phyloP scores from a whole-genome alignment of 2,888 invertebrate species.

The Hartigia nigra region DNA sequence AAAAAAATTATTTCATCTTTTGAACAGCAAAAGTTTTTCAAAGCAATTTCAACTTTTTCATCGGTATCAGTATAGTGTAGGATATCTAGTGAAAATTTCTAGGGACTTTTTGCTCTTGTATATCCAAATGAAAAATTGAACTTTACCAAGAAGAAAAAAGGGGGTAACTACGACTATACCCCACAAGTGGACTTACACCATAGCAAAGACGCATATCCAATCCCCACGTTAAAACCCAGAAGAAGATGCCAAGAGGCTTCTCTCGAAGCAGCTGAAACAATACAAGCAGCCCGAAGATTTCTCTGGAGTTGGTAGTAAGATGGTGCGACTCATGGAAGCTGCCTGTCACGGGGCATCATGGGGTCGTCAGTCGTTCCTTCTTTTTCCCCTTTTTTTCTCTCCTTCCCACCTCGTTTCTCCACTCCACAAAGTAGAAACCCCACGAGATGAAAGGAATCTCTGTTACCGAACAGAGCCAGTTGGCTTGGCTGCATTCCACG shows the following conservation, averaged over 20 bases:
- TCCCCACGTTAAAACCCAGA: background rate
- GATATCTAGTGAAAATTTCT: background rate
- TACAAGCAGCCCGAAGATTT: background rate
- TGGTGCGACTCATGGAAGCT: constrained; percentile 19
- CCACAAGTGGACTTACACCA: background rate
- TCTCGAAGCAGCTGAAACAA: background rate
- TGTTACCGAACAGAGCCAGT: constrained; percentile 31
- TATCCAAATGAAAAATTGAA: background rate
- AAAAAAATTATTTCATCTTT: no score
- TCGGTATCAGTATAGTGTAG: no score
- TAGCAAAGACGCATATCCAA: background rate
- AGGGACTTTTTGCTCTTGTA: background rate
- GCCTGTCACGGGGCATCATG: constrained; percentile 18
- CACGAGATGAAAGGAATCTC: constrained; percentile 42
- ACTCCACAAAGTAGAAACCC: background rate
- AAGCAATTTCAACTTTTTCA: no score
- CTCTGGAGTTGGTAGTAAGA: constrained; percentile 16
- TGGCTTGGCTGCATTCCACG: constrained; percentile 20
- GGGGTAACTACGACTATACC: background rate
- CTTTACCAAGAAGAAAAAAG: background rate
- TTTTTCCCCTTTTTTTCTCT: constrained; percentile 19
- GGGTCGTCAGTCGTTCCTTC: constrained; percentile 11
- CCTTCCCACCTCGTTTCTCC: constrained; percentile 5
- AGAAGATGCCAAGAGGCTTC: background rate
- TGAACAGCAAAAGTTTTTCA: no score